A percentile compares a stretch with the other conserved stretches of the same genome.
These are phyloP conservation scores for Perizoma flavofasciatum DNA, from an alignment of 2,888 invertebrate species.

Conservation along the genomic window DNA sequence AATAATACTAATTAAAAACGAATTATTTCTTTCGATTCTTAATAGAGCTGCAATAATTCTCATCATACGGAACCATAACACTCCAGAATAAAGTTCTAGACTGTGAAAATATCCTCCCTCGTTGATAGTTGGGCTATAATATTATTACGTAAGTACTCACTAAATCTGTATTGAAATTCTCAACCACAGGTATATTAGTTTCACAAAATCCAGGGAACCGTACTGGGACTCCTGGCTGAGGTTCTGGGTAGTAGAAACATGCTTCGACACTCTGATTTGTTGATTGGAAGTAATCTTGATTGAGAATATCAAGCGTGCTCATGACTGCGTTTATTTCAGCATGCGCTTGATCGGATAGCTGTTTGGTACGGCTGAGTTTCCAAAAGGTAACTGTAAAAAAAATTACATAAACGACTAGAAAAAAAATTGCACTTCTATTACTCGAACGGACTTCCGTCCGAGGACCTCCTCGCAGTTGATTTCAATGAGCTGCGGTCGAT, in stretches of 20 bases:
- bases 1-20: no score
- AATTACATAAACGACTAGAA: not conserved
- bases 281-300: slow-evolving; percentile 49
- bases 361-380: slow-evolving; percentile 65
- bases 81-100: no score
- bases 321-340: slow-evolving; percentile 50
- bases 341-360: slow-evolving; percentile 41
- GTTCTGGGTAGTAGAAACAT: slow-evolving; percentile 69
- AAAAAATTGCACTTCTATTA: no score
- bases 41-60: no score
- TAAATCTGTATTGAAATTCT: slow-evolving; percentile 46
- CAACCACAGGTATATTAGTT: slow-evolving; percentile 48
- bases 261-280: slow-evolving; percentile 54
- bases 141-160: slow-evolving; percentile 39
- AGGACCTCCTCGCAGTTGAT: not conserved
- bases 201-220: slow-evolving; percentile 62
- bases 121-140: slow-evolving; percentile 35
- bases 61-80: no score
- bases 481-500: not conserved
- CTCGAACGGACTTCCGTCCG: no score
- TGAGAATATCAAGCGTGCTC: slow-evolving; percentile 48
- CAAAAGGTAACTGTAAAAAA: slow-evolving; percentile 57
- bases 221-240: slow-evolving; percentile 54
- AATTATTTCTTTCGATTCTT: no score
- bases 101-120: no score